A percentile compares a stretch with the other conserved stretches of the same genome.
phyloP scores from a whole-genome alignment of 2,888 invertebrate genomes.

The Nesidiocoris tenuis region DNA sequence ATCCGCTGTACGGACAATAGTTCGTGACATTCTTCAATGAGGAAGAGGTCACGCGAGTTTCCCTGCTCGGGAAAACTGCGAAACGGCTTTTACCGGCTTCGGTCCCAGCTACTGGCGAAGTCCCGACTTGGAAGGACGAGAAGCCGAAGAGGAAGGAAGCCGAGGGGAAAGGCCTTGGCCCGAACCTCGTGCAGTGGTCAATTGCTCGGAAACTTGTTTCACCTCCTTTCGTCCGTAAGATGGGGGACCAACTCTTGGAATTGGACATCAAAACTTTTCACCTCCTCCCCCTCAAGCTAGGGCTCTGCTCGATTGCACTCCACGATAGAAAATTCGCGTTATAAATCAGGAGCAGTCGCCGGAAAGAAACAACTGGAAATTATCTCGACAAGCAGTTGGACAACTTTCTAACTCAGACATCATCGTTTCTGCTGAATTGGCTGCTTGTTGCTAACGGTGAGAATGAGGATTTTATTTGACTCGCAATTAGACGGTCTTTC shows the following conservation, averaged over 20 bases:
- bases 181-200: constrained; percentile 4
- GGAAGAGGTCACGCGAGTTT: constrained; percentile 5
- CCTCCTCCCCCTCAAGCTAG: not conserved
- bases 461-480: too few species aligned
- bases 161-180: not conserved
- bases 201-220: constrained; percentile 23
- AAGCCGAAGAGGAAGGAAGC: not conserved
- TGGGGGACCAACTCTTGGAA: constrained; percentile 9
- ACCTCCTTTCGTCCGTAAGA: constrained; percentile 12
- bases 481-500: too few species aligned
- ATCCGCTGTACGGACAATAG: constrained; percentile 11
- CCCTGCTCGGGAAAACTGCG: not conserved
- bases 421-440: too few species aligned
- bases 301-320: not conserved
- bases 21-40: constrained; percentile 27
- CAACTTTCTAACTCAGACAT: not conserved
- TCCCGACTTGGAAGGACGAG: not conserved
- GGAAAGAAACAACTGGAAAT: not conserved
- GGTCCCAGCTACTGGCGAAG: not conserved
- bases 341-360: not conserved
- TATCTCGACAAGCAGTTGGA: not conserved
- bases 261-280: constrained; percentile 19
- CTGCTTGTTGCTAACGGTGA: too few species aligned
- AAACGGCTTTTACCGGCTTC: not conserved
- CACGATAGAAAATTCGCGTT: not conserved